Conservation (phyloP, 2,113 vertebrate species). For the Lepisosteus osseus region DNA sequence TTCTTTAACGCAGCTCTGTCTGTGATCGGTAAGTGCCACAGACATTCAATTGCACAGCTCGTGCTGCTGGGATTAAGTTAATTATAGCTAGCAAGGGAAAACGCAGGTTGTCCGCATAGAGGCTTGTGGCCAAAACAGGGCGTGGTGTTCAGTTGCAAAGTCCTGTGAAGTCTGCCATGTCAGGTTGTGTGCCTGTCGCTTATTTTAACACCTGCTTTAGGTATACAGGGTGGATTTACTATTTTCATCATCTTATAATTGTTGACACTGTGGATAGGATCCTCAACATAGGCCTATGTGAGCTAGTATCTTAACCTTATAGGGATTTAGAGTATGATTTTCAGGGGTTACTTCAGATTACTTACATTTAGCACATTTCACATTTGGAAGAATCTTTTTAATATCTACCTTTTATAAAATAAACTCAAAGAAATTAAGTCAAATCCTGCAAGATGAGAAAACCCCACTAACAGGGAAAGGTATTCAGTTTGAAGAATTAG, state of each 20-base stretch:
- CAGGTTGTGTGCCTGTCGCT: neutral
- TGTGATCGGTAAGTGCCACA: constrained; percentile 15
- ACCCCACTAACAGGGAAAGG: no score
- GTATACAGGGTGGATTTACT: neutral
- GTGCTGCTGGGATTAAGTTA: constrained; percentile 39
- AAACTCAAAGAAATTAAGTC: no score
- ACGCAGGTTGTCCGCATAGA: constrained; percentile 34
- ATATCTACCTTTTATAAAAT: no score
- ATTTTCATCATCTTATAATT: neutral
- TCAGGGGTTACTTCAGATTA: no score
- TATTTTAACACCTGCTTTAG: neutral
- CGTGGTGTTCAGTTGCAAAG: constrained; percentile 7
- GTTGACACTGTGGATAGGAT: neutral
- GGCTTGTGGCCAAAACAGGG: constrained; percentile 8
- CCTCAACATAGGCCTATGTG: neutral
- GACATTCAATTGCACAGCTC: constrained; percentile 24
- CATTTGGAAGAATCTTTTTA: no score
- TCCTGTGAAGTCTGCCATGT: neutral
- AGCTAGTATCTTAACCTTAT: no score
- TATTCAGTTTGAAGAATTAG: no score
- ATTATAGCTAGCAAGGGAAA: constrained; percentile 39
- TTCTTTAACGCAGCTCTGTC: neutral
- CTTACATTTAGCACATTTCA: no score
- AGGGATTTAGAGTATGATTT: no score
- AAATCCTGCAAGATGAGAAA: no score